A percentile compares a stretch with the other conserved stretches of the same genome.
phyloP scores from a whole-genome alignment of 2,113 vertebrate genomes.

The Nerophis lumbriciformis region DNA sequence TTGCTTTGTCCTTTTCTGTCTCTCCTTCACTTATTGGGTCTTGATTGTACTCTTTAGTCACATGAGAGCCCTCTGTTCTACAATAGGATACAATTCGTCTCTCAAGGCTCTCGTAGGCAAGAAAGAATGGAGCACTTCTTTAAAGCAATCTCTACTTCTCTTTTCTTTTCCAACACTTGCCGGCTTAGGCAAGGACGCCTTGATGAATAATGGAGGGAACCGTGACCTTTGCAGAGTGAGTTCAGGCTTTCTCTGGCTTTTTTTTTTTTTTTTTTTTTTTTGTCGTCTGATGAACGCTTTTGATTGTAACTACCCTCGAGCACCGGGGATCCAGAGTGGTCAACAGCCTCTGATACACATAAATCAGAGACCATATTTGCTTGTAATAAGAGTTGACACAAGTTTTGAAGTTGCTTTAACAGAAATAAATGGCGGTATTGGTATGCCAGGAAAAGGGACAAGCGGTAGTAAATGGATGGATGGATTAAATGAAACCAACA shows the following conservation, averaged over 20 bases:
- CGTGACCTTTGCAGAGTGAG: slow-evolving; percentile 55
- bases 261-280: slow-evolving; percentile 42
- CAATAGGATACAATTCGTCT: slow-evolving; percentile 26
- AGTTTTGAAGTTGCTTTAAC: too few species aligned
- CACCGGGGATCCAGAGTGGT: slow-evolving; percentile 16
- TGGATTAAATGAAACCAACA: too few species aligned
- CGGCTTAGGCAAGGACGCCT: slow-evolving; percentile 33
- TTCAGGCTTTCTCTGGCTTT: slow-evolving; percentile 42
- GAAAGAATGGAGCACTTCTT: slow-evolving; percentile 21
- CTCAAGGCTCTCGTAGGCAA: slow-evolving; percentile 32
- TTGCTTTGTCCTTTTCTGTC: slow-evolving; percentile 3
- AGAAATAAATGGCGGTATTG: too few species aligned
- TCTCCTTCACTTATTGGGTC: slow-evolving; percentile 16
- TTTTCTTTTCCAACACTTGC: slow-evolving; percentile 36
- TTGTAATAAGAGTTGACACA: too few species aligned
- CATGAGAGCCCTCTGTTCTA: slow-evolving; percentile 28
- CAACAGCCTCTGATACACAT: slow-evolving; percentile 26
- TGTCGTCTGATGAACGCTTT: slow-evolving; percentile 54
- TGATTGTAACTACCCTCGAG: slow-evolving; percentile 43
- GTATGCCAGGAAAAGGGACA: too few species aligned
- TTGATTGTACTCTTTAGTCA: slow-evolving; percentile 32
- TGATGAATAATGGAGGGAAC: slow-evolving; percentile 61
- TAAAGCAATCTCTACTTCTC: slow-evolving; percentile 42
- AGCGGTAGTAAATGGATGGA: too few species aligned
- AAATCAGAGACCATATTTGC: too few species aligned